Conservation (phyloP, 1,140 invertebrate genomes). For the Heterodera schachtii region DNA sequence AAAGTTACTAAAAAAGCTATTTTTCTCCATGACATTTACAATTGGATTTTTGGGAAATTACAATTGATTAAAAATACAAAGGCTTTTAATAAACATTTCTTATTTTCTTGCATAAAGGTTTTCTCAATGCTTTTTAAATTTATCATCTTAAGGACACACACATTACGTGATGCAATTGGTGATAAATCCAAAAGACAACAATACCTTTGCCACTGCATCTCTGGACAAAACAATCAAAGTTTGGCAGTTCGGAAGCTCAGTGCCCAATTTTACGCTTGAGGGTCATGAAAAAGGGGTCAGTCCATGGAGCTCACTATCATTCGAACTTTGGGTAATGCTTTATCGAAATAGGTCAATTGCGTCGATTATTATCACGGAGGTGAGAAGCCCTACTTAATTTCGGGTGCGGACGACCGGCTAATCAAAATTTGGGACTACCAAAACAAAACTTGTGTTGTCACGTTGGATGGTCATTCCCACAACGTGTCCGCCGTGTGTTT, state of each 20-base stretch:
- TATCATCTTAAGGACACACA: constrained; percentile 75
- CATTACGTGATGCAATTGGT: constrained; percentile 99
- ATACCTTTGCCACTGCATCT: constrained; percentile 98
- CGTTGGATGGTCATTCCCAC: constrained; percentile 91
- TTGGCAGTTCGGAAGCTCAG: constrained; percentile 94
- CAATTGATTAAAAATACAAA: no score
- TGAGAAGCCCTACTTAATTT: constrained; percentile 99
- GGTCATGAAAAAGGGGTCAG: constrained; percentile 91
- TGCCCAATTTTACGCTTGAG: constrained; percentile 95
- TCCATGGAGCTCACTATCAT: not conserved
- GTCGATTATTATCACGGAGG: constrained; percentile 99
- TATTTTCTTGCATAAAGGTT: no score
- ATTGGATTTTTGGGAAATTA: no score
- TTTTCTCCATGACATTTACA: no score
- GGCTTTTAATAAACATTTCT: no score
- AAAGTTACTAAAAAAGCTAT: no score
- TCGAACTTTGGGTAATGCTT: not conserved
- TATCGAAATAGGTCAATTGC: constrained; percentile 77
- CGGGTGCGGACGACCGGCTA: constrained; percentile 92
- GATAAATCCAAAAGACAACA: constrained; percentile 99
- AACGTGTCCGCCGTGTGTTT: constrained; percentile 88
- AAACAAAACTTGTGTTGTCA: constrained; percentile 99
- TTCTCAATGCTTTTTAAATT: not conserved
- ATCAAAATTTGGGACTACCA: constrained; percentile 99
- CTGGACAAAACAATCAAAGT: constrained; percentile 96